Evolutionary conservation across 2,113 vertebrate genomes (phyloP).

Genomic region (Takifugu bimaculatus): DNA sequence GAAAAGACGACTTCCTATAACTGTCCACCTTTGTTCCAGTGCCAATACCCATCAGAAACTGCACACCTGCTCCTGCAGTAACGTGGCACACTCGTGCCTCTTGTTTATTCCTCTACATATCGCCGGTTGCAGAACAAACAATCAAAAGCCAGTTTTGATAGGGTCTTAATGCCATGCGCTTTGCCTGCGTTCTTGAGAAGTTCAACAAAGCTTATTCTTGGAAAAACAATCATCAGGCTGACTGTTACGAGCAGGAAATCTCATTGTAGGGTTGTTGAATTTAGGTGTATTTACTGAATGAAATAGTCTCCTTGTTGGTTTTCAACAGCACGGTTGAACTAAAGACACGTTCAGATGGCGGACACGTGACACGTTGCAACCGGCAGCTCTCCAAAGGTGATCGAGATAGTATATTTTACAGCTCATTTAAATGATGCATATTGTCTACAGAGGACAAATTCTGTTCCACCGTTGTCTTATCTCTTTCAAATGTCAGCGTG

Average conservation of each 20-base stretch:
- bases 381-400: conserved; percentile 28
- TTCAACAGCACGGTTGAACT: conserved; percentile 9
- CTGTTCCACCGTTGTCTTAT: too few relatives aligned
- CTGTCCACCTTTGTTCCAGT: conserved; percentile 26
- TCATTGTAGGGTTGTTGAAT: conserved; percentile 4
- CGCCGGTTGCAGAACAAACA: background rate
- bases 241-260: conserved; percentile 13
- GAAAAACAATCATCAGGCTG: conserved; percentile 11
- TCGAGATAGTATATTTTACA: conserved; percentile 5
- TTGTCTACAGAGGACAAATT: conserved; percentile 7
- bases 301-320: conserved; percentile 20
- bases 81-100: background rate
- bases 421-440: conserved; percentile 1
- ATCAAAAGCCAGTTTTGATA: background rate
- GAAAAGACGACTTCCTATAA: conserved; percentile 2
- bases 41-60: conserved; percentile 29
- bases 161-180: background rate
- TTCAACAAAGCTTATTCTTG: background rate
- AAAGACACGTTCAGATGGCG: conserved; percentile 17
- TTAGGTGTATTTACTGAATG: conserved; percentile 5
- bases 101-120: background rate
- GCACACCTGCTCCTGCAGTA: conserved; percentile 12
- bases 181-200: background rate
- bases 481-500: background rate
- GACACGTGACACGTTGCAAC: conserved; percentile 30